Conservation (phyloP, 2,113 vertebrate genomes). For the Sinosuthora webbiana region DNA sequence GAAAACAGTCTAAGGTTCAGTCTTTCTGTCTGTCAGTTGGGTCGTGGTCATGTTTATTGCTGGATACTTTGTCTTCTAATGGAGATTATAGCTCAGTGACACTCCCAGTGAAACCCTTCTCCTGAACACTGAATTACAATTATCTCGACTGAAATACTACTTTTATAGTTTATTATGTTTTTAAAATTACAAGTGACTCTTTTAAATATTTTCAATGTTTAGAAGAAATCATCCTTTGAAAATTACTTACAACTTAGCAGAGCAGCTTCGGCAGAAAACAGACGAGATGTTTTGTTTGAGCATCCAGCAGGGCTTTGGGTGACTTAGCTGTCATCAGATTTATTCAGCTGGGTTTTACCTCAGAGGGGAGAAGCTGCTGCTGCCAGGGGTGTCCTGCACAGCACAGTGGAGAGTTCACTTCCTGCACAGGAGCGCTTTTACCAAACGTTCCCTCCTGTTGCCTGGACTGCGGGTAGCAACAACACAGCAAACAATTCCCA, state of each 20-base stretch:
- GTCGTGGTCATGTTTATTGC: neutral
- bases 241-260: neutral
- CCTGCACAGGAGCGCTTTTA: neutral
- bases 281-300: neutral
- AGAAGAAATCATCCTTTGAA: neutral
- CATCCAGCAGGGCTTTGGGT: neutral
- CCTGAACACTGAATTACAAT: neutral
- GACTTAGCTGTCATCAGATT: neutral
- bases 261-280: neutral
- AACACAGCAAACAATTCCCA: neutral
- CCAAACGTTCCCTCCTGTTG: neutral
- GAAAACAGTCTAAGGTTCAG: neutral
- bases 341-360: neutral
- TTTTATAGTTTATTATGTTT: neutral
- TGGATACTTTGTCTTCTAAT: neutral
- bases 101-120: neutral
- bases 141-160: neutral
- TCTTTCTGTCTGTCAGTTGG: neutral
- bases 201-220: neutral
- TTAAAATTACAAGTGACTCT: neutral
- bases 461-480: neutral
- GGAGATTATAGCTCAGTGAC: neutral
- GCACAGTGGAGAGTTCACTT: neutral
- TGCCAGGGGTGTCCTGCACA: neutral
- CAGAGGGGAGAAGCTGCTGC: neutral